phyloP scores from a whole-genome alignment of 2,888 invertebrate genomes.

The Drosophila longiperda region DNA sequence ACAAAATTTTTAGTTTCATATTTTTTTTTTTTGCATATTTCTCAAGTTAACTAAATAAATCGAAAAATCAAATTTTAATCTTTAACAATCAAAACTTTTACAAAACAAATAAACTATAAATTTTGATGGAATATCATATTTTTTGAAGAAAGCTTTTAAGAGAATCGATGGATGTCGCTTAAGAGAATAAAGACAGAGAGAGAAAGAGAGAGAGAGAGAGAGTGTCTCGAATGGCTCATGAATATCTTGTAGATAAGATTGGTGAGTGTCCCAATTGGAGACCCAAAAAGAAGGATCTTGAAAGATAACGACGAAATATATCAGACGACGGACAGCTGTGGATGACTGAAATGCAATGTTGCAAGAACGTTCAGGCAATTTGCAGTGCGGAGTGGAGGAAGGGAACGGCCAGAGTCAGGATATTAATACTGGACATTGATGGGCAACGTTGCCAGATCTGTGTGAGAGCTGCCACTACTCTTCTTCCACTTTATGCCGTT shows the following conservation, averaged over 20 bases:
- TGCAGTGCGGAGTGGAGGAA: slow-evolving; percentile 4
- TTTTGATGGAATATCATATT: not conserved
- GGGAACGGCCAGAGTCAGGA: not conserved
- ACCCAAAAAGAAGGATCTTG: slow-evolving; percentile 6
- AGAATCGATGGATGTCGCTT: not conserved
- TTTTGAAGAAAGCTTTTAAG: not conserved
- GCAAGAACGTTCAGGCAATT: slow-evolving; percentile 34
- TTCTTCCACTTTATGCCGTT: not conserved
- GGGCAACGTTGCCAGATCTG: slow-evolving; percentile 13
- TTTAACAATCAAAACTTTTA: not conserved
- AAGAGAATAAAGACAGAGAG: not conserved
- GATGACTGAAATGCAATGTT: slow-evolving; percentile 23
- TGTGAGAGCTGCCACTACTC: not conserved
- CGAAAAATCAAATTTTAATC: not conserved
- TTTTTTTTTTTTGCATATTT: not conserved
- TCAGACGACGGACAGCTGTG: slow-evolving; percentile 7
- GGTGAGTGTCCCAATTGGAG: not conserved
- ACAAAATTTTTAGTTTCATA: too few relatives aligned
- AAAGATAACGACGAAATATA: slow-evolving; percentile 21
- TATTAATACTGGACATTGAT: slow-evolving; percentile 17
- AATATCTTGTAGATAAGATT: not conserved
- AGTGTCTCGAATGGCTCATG: not conserved
- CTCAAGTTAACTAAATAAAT: not conserved
- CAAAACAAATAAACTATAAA: not conserved
- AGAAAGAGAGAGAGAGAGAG: not conserved